These are phyloP conservation scores for Drosophila pectinifera DNA, from an alignment of 1,140 invertebrate species.

Conservation along the genomic window DNA sequence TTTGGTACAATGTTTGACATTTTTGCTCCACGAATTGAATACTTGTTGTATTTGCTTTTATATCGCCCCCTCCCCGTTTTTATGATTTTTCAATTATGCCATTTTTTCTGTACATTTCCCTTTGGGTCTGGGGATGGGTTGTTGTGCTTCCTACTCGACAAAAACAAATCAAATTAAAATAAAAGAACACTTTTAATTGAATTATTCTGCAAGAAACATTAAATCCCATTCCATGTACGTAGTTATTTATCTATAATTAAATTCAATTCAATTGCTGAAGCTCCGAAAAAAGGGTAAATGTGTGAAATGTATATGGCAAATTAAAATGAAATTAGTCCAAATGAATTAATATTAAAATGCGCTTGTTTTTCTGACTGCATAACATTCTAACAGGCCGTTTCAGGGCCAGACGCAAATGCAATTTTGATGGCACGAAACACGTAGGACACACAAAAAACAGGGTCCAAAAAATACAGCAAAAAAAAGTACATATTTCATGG, in stretches of 20 bases:
- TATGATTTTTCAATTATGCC: conserved; percentile 65
- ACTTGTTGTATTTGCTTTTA: conserved; percentile 30
- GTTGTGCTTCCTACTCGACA: conserved; percentile 5
- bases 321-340: conserved; percentile 59
- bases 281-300: conserved; percentile 1
- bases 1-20: conserved; percentile 68
- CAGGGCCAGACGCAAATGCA: conserved; percentile 37
- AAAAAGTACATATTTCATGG: conserved; percentile 35
- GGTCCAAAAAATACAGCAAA: background rate
- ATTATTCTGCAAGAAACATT: conserved; percentile 67
- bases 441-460: conserved; percentile 29
- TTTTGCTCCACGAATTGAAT: conserved; percentile 52
- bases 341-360: conserved; percentile 36
- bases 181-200: conserved; percentile 65
- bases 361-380: conserved; percentile 8
- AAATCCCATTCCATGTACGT: conserved; percentile 15
- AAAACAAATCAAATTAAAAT: conserved; percentile 49
- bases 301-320: conserved; percentile 56
- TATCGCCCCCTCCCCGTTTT: conserved; percentile 19
- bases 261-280: conserved; percentile 36
- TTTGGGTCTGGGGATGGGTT: background rate
- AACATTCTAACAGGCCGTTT: conserved; percentile 31
- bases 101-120: conserved; percentile 25
- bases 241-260: conserved; percentile 62
- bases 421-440: conserved; percentile 48